Evolutionary conservation across 2,797 vertebrate species (phyloP).

Genomic region (Coracias cyanogaster): DNA sequence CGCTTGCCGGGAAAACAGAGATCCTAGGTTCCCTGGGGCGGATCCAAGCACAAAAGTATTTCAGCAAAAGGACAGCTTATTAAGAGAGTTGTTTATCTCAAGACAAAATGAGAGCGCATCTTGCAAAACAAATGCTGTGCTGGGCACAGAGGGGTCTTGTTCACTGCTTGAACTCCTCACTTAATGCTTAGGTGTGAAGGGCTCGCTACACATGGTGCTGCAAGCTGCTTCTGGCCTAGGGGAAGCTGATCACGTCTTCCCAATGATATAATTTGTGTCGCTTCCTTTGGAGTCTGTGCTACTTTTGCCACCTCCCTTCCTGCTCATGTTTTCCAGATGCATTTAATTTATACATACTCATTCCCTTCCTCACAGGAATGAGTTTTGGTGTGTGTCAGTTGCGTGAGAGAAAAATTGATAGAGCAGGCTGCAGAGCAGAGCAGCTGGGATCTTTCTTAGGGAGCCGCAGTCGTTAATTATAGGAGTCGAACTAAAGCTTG

Average conservation of each 20-base stretch:
- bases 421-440: slow-evolving; percentile 48
- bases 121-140: not conserved
- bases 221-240: not conserved
- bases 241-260: not conserved
- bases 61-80: not conserved
- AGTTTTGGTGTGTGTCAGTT: not conserved
- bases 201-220: not conserved
- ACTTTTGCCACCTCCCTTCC: not conserved
- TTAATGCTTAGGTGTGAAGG: not conserved
- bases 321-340: slow-evolving; percentile 7
- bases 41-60: not conserved
- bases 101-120: not conserved
- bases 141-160: not conserved
- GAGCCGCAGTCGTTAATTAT: slow-evolving; percentile 61
- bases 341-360: slow-evolving; percentile 45
- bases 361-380: slow-evolving; percentile 37
- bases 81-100: not conserved
- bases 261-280: not conserved
- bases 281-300: not conserved
- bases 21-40: not conserved
- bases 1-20: not conserved
- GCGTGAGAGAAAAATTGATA: slow-evolving; percentile 55
- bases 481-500: slow-evolving; percentile 41
- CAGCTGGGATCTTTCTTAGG: slow-evolving; percentile 63
- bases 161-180: not conserved